phyloP scores from a whole-genome alignment of 2,113 vertebrate genomes.

The Paracyprichromis sp. region DNA sequence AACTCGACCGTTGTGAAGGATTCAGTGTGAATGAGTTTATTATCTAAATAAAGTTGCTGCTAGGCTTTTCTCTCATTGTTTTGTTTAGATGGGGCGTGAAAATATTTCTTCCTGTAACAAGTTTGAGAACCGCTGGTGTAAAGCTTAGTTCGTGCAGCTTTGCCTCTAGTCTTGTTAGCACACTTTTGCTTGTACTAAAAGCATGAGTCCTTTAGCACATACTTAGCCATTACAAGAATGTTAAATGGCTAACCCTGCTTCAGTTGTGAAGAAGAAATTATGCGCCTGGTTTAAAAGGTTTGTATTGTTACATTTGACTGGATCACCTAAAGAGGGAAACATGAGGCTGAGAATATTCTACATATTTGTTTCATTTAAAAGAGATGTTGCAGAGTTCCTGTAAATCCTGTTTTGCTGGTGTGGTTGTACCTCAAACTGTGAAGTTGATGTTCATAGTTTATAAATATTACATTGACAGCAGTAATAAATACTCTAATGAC shows the following conservation, averaged over 20 bases:
- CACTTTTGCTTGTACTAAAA: not conserved
- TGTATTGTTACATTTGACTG: not conserved
- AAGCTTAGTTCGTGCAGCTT: not conserved
- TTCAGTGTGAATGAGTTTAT: not conserved
- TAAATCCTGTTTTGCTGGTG: not conserved
- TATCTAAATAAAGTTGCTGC: not conserved
- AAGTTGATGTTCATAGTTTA: not conserved
- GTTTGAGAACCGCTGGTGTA: not conserved
- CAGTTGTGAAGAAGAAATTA: not conserved
- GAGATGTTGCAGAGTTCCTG: not conserved
- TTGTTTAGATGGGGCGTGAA: not conserved
- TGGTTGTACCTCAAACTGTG: not conserved
- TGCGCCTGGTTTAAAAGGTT: not conserved
- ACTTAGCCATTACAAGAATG: not conserved
- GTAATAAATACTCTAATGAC: not conserved
- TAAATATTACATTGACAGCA: not conserved
- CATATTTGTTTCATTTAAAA: not conserved
- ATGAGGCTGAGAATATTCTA: not conserved
- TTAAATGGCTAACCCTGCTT: not conserved
- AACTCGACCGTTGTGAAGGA: not conserved
- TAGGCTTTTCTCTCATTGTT: not conserved
- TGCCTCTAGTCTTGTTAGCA: not conserved
- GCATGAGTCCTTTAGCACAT: not conserved
- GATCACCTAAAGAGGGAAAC: not conserved
- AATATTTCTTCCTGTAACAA: not conserved